Evolutionary conservation across 64 coral and sea anemone genomes (phyloP), one percentile per base, ranked within the genome.

Genomic region (Stichodactyla helianthus): DNA sequence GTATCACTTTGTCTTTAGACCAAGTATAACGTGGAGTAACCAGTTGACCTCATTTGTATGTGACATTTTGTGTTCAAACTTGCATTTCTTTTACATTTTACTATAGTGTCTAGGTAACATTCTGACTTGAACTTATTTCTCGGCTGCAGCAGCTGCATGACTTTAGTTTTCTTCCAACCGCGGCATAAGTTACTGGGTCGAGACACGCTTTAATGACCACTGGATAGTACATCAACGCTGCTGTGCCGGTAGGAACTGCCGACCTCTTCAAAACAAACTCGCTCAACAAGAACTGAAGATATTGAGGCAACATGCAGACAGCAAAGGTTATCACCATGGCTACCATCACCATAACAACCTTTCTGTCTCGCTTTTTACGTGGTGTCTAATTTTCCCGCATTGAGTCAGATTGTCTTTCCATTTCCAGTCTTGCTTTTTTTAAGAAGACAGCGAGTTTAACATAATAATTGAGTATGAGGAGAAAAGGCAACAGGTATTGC

Each of bases 271-370:
- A 6, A 5, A 84, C 55, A 58, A 58, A 84, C 56, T 84, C 83
- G 14, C 22, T 84, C 25, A 84, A 10, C 6, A 84, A 51, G 17
- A 84, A 84, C 10, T 60, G 54, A 35, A 84, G 14, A 31, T 84
- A 55, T 31, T 84, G 83, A 9, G 83, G 56, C 4, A 84, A 28
- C 53, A 84, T 53, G 15, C 83, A 62, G 6, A 84, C 20, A 84
- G 56, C 56, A 5, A 84, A 63, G 19, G 83, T 84, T 63, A 59
- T 59, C 25, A 84, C 83, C 55, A 84, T 84, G 23, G 55, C 16
- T 19, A 63, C 83, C 17, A 84, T 84, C n/a, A 84, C 83, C 35
- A 84, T 61, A 55, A 84, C 54, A 27, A 84, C 83, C 59, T 55
- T 55, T 51, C 15, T 57, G 26, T 84, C 31, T 60, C 83, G 16